phyloP scores from a whole-genome alignment of 1,140 invertebrate species.

The Pseudomyrmex concolor region DNA sequence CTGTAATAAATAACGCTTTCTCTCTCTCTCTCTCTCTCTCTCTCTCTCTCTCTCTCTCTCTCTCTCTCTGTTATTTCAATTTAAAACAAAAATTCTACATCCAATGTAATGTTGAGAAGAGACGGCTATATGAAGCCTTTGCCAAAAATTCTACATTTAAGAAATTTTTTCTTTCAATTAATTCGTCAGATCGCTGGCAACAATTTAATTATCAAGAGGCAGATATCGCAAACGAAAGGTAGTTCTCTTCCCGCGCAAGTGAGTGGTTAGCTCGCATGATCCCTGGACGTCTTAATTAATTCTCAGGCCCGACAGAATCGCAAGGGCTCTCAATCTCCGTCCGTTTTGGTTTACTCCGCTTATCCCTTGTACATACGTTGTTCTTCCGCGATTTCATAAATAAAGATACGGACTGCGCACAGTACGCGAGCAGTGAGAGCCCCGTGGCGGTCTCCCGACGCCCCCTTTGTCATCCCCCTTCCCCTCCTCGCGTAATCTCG shows the following conservation, averaged over 20 bases:
- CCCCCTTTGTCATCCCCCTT: conserved; percentile 1
- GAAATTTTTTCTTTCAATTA: background rate
- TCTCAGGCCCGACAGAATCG: conserved; percentile 33
- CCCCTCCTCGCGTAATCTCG: conserved; percentile 44
- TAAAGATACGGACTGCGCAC: conserved; percentile 51
- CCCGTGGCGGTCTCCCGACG: conserved; percentile 56
- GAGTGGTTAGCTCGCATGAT: conserved; percentile 25
- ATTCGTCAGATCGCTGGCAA: conserved; percentile 1
- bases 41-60: too few relatives aligned
- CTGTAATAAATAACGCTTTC: too few relatives aligned
- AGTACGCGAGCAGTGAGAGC: conserved; percentile 39
- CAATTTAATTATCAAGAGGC: background rate
- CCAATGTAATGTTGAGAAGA: too few relatives aligned
- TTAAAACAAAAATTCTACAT: background rate
- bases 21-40: too few relatives aligned
- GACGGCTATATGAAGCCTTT: too few relatives aligned
- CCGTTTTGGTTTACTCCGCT: conserved; percentile 8
- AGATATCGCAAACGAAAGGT: conserved; percentile 2
- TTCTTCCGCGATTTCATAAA: conserved; percentile 48
- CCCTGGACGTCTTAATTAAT: conserved; percentile 49
- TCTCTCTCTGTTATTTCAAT: background rate
- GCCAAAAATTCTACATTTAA: background rate
- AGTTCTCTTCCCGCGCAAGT: background rate
- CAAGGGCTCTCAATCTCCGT: conserved; percentile 57
- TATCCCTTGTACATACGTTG: background rate